Percentiles rank a stretch among this genome's conserved stretches.
These are phyloP conservation scores for Epiperipatus broadwayi DNA, from an alignment of 2,888 invertebrate species.

Conservation along the genomic window DNA sequence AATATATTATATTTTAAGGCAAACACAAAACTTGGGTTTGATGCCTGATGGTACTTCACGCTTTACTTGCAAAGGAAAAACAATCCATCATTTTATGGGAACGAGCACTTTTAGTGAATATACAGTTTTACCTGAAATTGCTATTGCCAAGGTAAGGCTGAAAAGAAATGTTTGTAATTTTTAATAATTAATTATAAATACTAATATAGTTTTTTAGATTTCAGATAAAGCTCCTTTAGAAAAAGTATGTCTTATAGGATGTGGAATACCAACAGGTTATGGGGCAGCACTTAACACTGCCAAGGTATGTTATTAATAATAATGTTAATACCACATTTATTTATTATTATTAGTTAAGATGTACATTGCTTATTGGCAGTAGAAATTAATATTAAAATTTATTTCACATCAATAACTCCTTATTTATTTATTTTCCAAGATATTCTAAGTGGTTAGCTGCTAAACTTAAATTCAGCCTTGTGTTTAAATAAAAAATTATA, in stretches of 20 bases:
- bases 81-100: conserved; percentile 27
- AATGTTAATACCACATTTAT: too few relatives aligned
- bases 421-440: too few relatives aligned
- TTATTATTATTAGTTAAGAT: too few relatives aligned
- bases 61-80: conserved; percentile 26
- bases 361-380: too few relatives aligned
- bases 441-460: too few relatives aligned
- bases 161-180: conserved; percentile 5
- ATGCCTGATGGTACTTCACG: conserved; percentile 25
- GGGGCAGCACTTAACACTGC: conserved; percentile 26
- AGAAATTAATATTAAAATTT: conserved; percentile 21
- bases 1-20: too few relatives aligned
- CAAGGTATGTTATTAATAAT: too few relatives aligned
- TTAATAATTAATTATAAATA: conserved; percentile 8
- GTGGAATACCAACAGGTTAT: conserved; percentile 29
- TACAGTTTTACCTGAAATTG: conserved; percentile 30
- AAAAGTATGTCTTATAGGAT: conserved; percentile 26
- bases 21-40: too few relatives aligned
- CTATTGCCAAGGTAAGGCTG: conserved; percentile 34
- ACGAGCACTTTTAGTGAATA: conserved; percentile 24
- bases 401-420: not conserved
- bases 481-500: too few relatives aligned
- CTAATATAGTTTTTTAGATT: conserved; percentile 4
- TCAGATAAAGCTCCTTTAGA: conserved; percentile 21
- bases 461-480: too few relatives aligned